These are phyloP conservation scores for Dynastes hyllus DNA, from an alignment of 2,888 invertebrate species.

Conservation along the genomic window DNA sequence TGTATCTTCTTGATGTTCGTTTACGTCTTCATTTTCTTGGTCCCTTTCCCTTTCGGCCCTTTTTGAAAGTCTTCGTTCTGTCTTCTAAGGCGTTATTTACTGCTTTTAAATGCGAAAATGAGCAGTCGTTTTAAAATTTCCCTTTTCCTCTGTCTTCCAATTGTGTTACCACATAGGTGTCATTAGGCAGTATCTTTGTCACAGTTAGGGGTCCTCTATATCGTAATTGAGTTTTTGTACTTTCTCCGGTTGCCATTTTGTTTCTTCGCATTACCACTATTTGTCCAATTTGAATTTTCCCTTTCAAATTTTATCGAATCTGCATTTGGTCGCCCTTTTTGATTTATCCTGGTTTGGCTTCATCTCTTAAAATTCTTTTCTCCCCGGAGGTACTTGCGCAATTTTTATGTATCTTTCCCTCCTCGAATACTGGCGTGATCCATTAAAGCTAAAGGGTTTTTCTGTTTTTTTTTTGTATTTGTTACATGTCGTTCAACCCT, in stretches of 20 bases:
- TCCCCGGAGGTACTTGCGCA: neutral
- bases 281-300: neutral
- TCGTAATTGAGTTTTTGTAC: too few relatives aligned
- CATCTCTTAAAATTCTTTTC: neutral
- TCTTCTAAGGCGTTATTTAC: too few relatives aligned
- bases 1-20: too few relatives aligned
- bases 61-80: too few relatives aligned
- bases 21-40: too few relatives aligned
- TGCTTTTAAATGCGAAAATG: too few relatives aligned
- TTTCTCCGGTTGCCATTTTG: neutral
- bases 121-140: neutral
- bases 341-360: neutral
- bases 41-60: too few relatives aligned
- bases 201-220: too few relatives aligned
- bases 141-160: slow-evolving; percentile 2
- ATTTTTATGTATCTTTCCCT: neutral
- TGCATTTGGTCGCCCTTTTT: neutral
- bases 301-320: neutral
- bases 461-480: neutral
- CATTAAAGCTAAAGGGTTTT: neutral
- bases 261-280: slow-evolving; percentile 7
- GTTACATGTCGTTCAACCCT: slow-evolving; percentile 9
- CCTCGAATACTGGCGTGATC: neutral
- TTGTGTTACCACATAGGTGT: neutral
- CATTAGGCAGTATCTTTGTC: neutral